Conservation (phyloP, 2,113 vertebrate genomes). For the Peromyscus maniculatus region DNA sequence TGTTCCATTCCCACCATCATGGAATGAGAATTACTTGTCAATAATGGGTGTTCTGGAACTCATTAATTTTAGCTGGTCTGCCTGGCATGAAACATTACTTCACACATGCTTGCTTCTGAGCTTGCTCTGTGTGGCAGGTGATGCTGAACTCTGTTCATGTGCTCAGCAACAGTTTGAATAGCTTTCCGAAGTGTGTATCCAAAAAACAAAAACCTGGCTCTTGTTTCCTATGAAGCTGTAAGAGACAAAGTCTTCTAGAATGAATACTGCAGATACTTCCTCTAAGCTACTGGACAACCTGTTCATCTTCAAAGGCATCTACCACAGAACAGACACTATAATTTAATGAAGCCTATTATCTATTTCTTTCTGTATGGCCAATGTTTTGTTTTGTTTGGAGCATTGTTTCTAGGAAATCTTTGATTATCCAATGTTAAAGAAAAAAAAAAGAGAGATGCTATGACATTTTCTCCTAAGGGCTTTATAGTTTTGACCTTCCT, state of each 20-base stretch:
- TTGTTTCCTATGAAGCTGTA: neutral
- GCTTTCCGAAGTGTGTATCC: neutral
- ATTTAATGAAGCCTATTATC: conserved; percentile 6
- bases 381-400: neutral
- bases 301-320: neutral
- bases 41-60: neutral
- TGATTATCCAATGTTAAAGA: neutral
- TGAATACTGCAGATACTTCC: neutral
- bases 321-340: neutral
- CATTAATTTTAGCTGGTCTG: neutral
- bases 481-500: neutral
- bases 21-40: neutral
- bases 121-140: neutral
- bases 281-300: neutral
- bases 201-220: neutral
- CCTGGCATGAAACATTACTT: neutral
- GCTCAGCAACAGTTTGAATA: neutral
- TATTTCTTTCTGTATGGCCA: neutral
- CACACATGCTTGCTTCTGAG: neutral
- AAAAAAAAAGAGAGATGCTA: neutral
- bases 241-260: neutral
- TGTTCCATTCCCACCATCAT: neutral
- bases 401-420: conserved; percentile 31
- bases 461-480: neutral
- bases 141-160: neutral